These are phyloP conservation scores for Chorisops tibialis DNA, from an alignment of 2,888 invertebrate genomes.

Conservation along the genomic window DNA sequence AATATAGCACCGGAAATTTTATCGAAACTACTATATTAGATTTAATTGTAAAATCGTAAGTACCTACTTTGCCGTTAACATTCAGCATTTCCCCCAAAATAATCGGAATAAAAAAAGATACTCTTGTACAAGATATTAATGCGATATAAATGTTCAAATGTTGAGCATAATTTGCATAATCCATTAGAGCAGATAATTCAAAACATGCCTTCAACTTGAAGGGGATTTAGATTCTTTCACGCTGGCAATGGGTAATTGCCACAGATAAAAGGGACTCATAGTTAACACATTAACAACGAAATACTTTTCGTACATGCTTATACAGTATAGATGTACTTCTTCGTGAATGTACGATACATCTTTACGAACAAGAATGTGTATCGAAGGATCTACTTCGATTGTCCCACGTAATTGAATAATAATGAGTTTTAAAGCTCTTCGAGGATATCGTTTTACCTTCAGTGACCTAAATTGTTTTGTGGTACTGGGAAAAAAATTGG, in stretches of 20 bases:
- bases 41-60: no score
- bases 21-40: no score
- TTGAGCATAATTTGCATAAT: not conserved
- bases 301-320: not conserved
- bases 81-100: no score
- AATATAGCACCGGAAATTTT: no score
- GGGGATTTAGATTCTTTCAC: no score
- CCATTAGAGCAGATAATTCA: conserved; percentile 3
- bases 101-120: no score
- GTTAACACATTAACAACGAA: not conserved
- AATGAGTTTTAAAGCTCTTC: not conserved
- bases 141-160: conserved; percentile 3
- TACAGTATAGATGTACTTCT: not conserved
- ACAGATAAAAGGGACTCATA: not conserved
- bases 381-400: not conserved
- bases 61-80: no score
- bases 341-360: no score
- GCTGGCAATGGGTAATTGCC: not conserved
- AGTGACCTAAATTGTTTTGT: no score
- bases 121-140: not conserved
- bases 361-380: no score
- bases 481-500: no score
- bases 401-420: not conserved
- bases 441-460: no score
- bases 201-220: not conserved